Evolutionary conservation across 2,797 vertebrate genomes (phyloP).

Genomic region (Chlorospingus flavigularis): DNA sequence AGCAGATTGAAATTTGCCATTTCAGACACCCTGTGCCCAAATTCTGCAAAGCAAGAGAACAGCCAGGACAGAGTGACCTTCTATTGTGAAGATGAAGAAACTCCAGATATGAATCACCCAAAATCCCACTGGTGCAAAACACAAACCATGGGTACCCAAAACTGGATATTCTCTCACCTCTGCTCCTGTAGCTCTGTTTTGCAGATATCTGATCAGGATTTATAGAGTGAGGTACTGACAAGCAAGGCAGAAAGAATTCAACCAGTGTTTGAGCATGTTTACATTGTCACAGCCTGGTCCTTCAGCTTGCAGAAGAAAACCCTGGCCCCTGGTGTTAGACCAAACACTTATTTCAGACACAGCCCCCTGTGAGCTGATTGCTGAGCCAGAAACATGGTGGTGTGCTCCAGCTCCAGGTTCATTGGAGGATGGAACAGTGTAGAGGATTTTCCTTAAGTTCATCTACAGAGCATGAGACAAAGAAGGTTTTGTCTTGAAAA

Average conservation of each 20-base stretch:
- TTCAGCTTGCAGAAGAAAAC: background rate
- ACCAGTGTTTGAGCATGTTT: background rate
- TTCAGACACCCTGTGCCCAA: background rate
- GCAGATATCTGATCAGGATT: background rate
- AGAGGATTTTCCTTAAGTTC: background rate
- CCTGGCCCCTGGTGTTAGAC: background rate
- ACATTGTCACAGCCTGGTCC: background rate
- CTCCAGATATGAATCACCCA: background rate
- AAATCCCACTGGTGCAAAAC: background rate
- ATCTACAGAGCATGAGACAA: background rate
- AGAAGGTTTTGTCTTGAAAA: background rate
- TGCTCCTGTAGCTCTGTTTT: background rate
- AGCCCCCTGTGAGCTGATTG: background rate
- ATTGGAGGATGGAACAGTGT: background rate
- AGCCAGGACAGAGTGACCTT: background rate
- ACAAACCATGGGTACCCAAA: background rate
- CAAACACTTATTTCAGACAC: rapidly evolving
- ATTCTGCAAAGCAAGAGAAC: background rate
- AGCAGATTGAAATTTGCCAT: background rate
- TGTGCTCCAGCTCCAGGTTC: background rate
- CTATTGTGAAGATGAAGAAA: background rate
- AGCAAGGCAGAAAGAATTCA: background rate
- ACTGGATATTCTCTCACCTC: background rate
- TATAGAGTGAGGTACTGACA: background rate
- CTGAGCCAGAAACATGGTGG: background rate